Conservation (phyloP, 2,888 invertebrate genomes). For the Adineta ricciae region DNA sequence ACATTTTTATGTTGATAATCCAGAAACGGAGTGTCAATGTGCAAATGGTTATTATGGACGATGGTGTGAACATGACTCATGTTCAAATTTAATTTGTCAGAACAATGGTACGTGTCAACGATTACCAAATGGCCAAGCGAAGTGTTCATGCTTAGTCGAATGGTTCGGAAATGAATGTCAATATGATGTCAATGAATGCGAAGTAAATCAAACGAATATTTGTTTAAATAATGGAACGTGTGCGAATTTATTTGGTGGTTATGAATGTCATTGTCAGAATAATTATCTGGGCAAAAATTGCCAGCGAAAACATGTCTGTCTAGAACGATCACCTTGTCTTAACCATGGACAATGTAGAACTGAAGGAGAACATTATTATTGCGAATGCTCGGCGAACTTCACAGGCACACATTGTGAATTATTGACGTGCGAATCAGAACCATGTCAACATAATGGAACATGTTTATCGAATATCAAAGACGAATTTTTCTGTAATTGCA, state of each 20-base stretch:
- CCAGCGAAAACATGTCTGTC: constrained; percentile 24
- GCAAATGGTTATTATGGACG: neutral
- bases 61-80: constrained; percentile 2
- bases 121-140: neutral
- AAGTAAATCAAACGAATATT: constrained; percentile 50
- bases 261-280: constrained; percentile 37
- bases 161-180: constrained; percentile 52
- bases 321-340: constrained; percentile 1
- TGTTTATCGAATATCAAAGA: constrained; percentile 36
- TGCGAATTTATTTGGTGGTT: constrained; percentile 58
- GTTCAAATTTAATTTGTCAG: neutral
- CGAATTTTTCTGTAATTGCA: constrained; percentile 40
- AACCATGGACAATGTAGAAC: neutral
- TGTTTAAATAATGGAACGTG: constrained; percentile 73
- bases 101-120: neutral
- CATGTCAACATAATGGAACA: constrained; percentile 26
- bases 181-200: constrained; percentile 40
- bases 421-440: constrained; percentile 25
- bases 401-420: constrained; percentile 13
- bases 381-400: neutral
- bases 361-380: neutral
- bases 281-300: constrained; percentile 26
- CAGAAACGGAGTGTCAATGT: neutral
- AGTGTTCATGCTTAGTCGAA: constrained; percentile 52
- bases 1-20: neutral